Base-by-base conservation (phyloP, 2,888 invertebrate species). In the Cyrtodaria siliqua region DNA sequence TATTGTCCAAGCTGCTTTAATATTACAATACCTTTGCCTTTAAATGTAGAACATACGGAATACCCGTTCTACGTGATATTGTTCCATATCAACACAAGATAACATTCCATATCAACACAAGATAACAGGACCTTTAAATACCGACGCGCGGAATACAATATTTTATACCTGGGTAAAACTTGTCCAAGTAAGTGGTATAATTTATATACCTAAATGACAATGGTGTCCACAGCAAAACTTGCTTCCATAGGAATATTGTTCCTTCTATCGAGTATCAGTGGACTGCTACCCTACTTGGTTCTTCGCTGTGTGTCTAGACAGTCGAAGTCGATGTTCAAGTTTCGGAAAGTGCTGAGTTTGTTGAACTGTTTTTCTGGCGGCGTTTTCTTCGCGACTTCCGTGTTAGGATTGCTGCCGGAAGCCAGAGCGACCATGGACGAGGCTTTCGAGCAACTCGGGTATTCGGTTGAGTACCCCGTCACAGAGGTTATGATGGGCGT, bases 171-270 rank as follows among this genome's bases (percentile, higher is more conserved):
- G n/a, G n/a, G n/a, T n/a, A n/a, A n/a, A n/a, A n/a, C n/a, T n/a
- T n/a, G n/a, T n/a, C n/a, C n/a, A n/a, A n/a, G n/a, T n/a, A n/a
- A n/a, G n/a, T n/a, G n/a, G n/a, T n/a, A n/a, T n/a, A n/a, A n/a
- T n/a, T n/a, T n/a, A n/a, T n/a, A n/a, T n/a, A n/a, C n/a, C n/a
- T n/a, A n/a, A n/a, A n/a, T n/a, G n/a, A 70, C 62, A 4, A 79
- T 79, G 79, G 59, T 50, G n/a, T 38, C 68, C 16, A 53, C 57
- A 12, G 76, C 76, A 3, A 85, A 85, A 67, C 23, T 85, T 3
- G 59, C 53, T n/a, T 79, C 85, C 1, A 20, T 79, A 16, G 62
- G 73, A 27, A 74, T 82, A 27, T 24, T 85, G 0, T 83, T 85
- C 44, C 38, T 70, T 9, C 53, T 82, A 14, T 78, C 83, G 8